Evolutionary conservation across 2,888 invertebrate genomes (phyloP).

Genomic region (Nephrotoma flavescens): DNA sequence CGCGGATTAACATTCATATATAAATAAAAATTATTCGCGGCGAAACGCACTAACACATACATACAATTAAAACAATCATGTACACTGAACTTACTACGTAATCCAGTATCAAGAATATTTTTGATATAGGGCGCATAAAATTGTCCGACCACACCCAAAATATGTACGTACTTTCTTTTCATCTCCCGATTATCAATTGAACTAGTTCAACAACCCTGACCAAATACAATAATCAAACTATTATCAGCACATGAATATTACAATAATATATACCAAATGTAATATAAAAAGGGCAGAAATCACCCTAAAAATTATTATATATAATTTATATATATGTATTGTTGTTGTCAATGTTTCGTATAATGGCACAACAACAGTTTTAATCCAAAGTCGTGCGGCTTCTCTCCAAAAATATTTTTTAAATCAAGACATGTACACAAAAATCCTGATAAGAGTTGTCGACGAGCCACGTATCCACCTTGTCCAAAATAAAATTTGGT

Average conservation of each 20-base stretch:
- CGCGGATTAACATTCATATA: background rate
- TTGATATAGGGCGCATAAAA: background rate
- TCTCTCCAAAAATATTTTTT: background rate
- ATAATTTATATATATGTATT: background rate
- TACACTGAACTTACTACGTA: background rate
- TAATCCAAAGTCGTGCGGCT: background rate
- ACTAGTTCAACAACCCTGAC: slow-evolving; percentile 1
- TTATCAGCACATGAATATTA: background rate
- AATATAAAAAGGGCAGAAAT: background rate
- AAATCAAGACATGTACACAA: background rate
- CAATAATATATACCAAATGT: background rate
- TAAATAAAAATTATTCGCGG: background rate
- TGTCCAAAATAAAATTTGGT: background rate
- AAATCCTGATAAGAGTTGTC: background rate
- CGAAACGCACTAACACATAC: background rate
- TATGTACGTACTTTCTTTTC: background rate
- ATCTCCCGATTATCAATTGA: background rate
- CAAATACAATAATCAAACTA: background rate
- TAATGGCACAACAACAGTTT: background rate
- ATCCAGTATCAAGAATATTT: background rate
- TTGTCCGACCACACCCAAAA: background rate
- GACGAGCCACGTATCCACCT: background rate
- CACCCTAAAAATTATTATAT: background rate
- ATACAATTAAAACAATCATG: too few species aligned
- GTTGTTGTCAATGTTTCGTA: background rate